These are phyloP conservation scores for Synaphobranchus kaupii DNA, from an alignment of 2,797 vertebrate genomes.

Conservation along the genomic window DNA sequence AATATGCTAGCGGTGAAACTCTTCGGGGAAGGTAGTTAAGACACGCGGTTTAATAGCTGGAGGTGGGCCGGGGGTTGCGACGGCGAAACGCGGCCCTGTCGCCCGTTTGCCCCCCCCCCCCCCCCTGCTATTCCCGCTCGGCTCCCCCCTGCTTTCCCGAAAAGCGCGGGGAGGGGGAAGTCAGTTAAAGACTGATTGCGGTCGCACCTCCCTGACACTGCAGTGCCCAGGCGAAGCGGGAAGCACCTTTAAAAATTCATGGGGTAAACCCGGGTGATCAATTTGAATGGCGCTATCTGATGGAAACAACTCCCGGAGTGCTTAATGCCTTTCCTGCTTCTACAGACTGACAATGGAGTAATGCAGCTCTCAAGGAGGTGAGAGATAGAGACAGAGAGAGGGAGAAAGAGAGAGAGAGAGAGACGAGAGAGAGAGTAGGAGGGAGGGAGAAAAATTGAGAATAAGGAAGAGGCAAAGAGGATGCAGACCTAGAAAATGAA, in stretches of 20 bases:
- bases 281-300: slow-evolving; percentile 66
- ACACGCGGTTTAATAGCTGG: not conserved
- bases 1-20: not conserved
- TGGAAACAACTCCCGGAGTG: slow-evolving; percentile 61
- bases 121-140: not conserved
- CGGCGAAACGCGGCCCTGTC: not conserved
- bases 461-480: slow-evolving; percentile 16
- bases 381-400: slow-evolving; percentile 25
- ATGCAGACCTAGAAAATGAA: not conserved
- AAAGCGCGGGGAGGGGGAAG: no score
- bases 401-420: not conserved
- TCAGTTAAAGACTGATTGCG: slow-evolving; percentile 14
- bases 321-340: slow-evolving; percentile 54
- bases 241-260: slow-evolving; percentile 50
- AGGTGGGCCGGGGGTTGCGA: not conserved
- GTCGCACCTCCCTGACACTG: slow-evolving; percentile 1
- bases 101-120: not conserved
- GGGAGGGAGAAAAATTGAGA: slow-evolving; percentile 30
- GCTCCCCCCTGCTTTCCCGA: not conserved
- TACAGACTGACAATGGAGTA: slow-evolving; percentile 54
- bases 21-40: not conserved
- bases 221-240: slow-evolving; percentile 11
- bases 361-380: slow-evolving; percentile 48
- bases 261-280: slow-evolving; percentile 61
- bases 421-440: slow-evolving; percentile 12